phyloP scores from a whole-genome alignment of 2,113 vertebrate genomes.

The Macquaria australasica region DNA sequence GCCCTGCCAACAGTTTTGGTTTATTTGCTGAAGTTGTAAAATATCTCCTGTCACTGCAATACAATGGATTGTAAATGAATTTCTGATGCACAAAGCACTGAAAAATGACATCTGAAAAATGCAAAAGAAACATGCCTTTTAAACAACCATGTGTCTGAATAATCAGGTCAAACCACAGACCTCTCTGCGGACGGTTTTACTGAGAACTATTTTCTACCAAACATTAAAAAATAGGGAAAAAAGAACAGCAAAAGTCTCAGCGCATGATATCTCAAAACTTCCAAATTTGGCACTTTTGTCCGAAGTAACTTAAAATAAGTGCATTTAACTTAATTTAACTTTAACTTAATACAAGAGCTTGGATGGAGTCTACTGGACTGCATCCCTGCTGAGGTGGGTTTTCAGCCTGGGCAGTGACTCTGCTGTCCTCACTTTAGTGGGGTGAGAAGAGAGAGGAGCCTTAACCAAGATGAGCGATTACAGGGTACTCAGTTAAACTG shows the following conservation, averaged over 20 bases:
- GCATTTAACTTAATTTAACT: background rate
- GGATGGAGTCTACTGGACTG: background rate
- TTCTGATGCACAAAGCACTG: background rate
- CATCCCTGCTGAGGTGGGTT: background rate
- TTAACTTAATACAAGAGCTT: background rate
- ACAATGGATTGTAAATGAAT: background rate
- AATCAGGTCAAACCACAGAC: constrained; percentile 3
- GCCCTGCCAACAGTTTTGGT: background rate
- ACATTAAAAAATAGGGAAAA: background rate
- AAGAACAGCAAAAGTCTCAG: background rate
- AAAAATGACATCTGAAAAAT: background rate
- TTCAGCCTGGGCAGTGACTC: background rate
- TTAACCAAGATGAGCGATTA: background rate
- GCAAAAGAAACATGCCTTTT: background rate
- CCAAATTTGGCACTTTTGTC: background rate
- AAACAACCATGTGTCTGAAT: background rate
- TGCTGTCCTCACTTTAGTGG: background rate
- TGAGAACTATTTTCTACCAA: background rate
- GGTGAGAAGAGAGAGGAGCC: background rate
- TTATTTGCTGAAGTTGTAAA: constrained; percentile 14
- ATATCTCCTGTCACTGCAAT: background rate
- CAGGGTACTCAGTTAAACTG: background rate
- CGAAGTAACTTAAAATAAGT: background rate
- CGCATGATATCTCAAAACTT: background rate
- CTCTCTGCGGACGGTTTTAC: background rate